Evolutionary conservation across 2,888 invertebrate species (phyloP), one percentile per base, ranked within the genome.

Genomic region (Camptogramma bilineatum): DNA sequence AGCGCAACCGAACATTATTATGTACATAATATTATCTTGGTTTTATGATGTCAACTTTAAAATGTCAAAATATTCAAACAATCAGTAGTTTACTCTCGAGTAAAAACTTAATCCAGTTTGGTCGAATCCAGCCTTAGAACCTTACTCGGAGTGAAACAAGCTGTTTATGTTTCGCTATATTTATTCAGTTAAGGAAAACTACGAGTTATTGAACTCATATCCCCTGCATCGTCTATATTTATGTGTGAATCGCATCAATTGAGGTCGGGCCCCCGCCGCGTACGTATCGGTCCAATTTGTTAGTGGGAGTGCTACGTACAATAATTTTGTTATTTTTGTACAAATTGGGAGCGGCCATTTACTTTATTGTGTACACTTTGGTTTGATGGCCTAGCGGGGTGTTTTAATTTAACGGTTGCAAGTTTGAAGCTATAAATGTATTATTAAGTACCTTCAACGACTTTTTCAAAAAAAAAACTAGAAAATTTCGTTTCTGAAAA

Each of bases 221-320:
- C 79, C 68, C 81, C 80, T 78, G 72, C 75, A 24, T 56, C 5
- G 80, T 34, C 59, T 71, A 75, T 76, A 75, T 76, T 66, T 62
- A 53, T 39, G 66, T 69, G 54, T 66, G 66, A 71, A 73, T 71
- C 52, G 47, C 73, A 75, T 76, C 78, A 70, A 80, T 75, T 78
- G 79, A 71, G 77, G 73, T 67, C 73, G 71, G 48, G 66, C 73
- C 76, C 71, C 77, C 70, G 72, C 79, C 69, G 77, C 50, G 81
- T 48, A 13, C 57, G 47, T 47, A 70, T 69, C 53, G 59, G 64
- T 64, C 61, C 58, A 69, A 69, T 69, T 73, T 67, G 64, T 62
- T 53, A 46, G 52, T 28, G 50, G 62, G 56, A 28, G 65, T 31
- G 50, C 62, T 1, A 18, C 18, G 31, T 18, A 28, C 28, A 44